Conservation (phyloP, 1,140 invertebrate species). For the Drosophila orena region DNA sequence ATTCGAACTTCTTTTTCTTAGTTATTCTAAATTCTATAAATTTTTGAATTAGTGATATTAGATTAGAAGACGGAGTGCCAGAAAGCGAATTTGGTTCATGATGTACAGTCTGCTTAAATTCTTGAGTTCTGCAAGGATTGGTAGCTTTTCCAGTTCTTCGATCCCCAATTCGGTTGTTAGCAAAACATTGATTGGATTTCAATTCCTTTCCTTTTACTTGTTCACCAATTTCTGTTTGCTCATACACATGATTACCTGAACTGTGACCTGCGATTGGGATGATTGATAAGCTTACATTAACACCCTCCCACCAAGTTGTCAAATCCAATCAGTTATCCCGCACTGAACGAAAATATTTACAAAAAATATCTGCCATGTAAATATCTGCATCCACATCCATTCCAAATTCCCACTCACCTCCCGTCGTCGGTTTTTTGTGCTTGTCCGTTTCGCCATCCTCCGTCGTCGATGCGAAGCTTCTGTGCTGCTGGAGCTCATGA, state of each 20-base stretch:
- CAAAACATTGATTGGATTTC: background rate
- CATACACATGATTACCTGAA: background rate
- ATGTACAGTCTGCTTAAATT: background rate
- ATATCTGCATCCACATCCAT: conserved; percentile 18
- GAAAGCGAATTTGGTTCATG: background rate
- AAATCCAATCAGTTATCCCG: conserved; percentile 47
- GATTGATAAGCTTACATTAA: conserved; percentile 24
- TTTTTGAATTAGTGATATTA: background rate
- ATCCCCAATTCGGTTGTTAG: background rate
- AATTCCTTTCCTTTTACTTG: background rate
- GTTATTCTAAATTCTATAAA: background rate
- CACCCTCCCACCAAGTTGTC: background rate
- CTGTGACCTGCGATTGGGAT: conserved; percentile 12
- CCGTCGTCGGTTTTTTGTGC: conserved; percentile 53
- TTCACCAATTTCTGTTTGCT: background rate
- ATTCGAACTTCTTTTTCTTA: background rate
- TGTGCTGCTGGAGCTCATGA: conserved; percentile 61
- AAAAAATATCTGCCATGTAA: conserved; percentile 36
- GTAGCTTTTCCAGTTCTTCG: background rate
- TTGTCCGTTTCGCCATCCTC: conserved; percentile 52
- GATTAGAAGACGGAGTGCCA: background rate
- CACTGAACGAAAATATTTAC: conserved; percentile 66
- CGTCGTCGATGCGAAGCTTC: conserved; percentile 54
- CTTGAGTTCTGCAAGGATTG: background rate
- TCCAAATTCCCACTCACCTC: conserved; percentile 44